Evolutionary conservation across 2,888 invertebrate genomes (phyloP).

Genomic region (Arge pagana): DNA sequence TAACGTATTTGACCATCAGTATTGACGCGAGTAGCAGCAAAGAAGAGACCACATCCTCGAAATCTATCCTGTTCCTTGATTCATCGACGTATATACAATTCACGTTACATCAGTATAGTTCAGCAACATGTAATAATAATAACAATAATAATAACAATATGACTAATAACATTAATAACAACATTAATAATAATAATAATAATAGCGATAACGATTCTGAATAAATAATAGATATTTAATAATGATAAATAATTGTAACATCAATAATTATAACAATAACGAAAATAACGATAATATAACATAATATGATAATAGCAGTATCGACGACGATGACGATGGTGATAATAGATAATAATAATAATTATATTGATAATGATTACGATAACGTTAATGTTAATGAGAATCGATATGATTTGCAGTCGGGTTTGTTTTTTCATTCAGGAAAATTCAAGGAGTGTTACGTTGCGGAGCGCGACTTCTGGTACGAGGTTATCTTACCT

Average conservation of each 20-base stretch:
- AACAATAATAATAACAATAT: conserved; percentile 1
- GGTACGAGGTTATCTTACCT: no score
- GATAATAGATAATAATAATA: background rate
- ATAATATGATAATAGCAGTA: conserved; percentile 3
- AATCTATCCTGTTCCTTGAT: conserved; percentile 6
- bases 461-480: conserved; percentile 4
- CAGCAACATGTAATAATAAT: conserved; percentile 8
- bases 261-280: conserved; percentile 5
- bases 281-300: conserved; percentile 8
- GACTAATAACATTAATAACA: conserved; percentile 6
- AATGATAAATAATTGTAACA: background rate
- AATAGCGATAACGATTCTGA: background rate
- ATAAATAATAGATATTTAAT: background rate
- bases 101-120: conserved; percentile 6
- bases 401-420: background rate
- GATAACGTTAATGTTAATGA: background rate
- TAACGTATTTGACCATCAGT: no score
- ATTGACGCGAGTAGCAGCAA: no score
- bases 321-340: background rate
- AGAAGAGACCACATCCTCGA: no score
- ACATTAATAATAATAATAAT: conserved; percentile 6
- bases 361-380: background rate
- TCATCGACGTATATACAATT: conserved; percentile 3
- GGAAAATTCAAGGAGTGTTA: background rate
- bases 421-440: background rate